phyloP scores from a whole-genome alignment of 2,113 vertebrate genomes.

The Synchiropus splendidus region DNA sequence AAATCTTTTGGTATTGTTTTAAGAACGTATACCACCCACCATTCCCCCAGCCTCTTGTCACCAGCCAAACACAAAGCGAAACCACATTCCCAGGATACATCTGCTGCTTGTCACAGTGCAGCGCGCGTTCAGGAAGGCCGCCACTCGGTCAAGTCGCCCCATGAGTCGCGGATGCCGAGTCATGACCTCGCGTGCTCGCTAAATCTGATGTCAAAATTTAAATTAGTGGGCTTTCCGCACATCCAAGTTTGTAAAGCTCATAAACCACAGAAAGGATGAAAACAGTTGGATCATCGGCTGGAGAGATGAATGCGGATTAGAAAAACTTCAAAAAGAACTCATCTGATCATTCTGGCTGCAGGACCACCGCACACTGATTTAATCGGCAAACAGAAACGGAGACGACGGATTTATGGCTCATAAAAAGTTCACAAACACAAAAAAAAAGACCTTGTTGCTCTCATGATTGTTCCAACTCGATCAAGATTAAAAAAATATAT shows the following conservation, averaged over 20 bases:
- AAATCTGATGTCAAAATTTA: constrained; percentile 22
- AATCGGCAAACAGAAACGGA: constrained; percentile 47
- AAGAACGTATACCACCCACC: not conserved
- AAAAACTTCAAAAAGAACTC: constrained; percentile 57
- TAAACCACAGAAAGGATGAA: constrained; percentile 46
- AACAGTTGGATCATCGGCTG: constrained; percentile 58
- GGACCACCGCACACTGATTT: constrained; percentile 46
- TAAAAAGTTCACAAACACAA: constrained; percentile 57
- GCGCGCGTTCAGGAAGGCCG: constrained; percentile 54
- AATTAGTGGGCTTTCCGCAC: constrained; percentile 16
- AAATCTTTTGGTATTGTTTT: no score
- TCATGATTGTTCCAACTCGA: constrained; percentile 45
- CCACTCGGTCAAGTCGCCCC: constrained; percentile 49
- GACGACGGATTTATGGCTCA: constrained; percentile 52
- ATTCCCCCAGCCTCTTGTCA: constrained; percentile 33
- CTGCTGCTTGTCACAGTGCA: constrained; percentile 48
- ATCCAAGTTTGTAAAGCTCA: constrained; percentile 45
- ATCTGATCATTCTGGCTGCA: constrained; percentile 53
- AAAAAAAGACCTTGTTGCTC: constrained; percentile 40
- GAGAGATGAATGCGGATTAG: constrained; percentile 47
- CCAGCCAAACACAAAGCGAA: constrained; percentile 17
- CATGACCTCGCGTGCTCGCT: constrained; percentile 26
- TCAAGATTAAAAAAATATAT: constrained; percentile 23
- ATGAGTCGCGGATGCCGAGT: constrained; percentile 18
- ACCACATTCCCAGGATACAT: constrained; percentile 56